Base-by-base conservation (phyloP, 2,888 invertebrate genomes). In the Stenolophus ochropezus region DNA sequence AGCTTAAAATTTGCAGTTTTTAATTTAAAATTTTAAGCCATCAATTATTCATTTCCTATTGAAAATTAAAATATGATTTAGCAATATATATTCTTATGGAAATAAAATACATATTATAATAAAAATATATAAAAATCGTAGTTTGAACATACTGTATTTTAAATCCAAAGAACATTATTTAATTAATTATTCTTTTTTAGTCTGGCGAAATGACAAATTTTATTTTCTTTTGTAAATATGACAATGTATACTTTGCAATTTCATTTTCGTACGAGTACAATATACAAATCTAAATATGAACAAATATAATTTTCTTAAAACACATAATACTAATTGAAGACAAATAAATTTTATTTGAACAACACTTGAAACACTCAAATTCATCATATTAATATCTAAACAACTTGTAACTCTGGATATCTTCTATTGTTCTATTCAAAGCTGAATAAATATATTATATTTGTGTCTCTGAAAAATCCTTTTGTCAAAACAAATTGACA, bases 301-400 rank as follows among this genome's bases (percentile, higher is more conserved):
- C 11, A 47, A 69, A 33, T 69, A 69, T 47, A 69, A 42, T 69
- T 47, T 69, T 33, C n/a, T 16, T 69, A 42, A 42, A 27, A 69
- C 27, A 27, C 33, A 27, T 27, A 27, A 27, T 69, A 16, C 33
- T 56, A 56, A 56, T 56, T 56, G 56, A 56, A 56, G 56, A 56
- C 20, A 56, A 56, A 56, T 20, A 56, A 4, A 1, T 18, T 20
- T 1, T 21, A 21, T 21, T 18, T 56, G 21, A 56, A 56, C 20
- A 21, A 18, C 53, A 53, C 53, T 56, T 21, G 4, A 21, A 56
- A 20, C 20, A 18, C 20, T 21, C 21, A 56, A 56, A 56, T 42
- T 42, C 33, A 42, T 1, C 11, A 42, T 21, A 56, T n/a, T n/a
- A 56, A 18, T 56, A 20, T 56, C 6, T 56, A 56, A 20, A 8